Conservation (phyloP, 2,113 vertebrate genomes). For the Aythya baeri region DNA sequence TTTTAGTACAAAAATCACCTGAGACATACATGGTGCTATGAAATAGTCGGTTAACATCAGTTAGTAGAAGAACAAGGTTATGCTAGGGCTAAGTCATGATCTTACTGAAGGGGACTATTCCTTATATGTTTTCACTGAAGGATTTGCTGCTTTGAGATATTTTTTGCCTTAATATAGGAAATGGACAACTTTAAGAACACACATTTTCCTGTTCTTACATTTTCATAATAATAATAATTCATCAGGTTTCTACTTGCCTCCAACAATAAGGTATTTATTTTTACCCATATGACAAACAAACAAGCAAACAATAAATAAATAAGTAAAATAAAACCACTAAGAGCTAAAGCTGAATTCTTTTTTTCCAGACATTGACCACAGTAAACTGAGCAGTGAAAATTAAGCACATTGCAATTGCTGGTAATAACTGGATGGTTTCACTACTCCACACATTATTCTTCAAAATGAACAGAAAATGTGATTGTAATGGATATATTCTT, state of each 20-base stretch:
- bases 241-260: neutral
- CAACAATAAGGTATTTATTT: neutral
- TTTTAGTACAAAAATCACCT: neutral
- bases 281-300: neutral
- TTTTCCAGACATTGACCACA: conserved; percentile 28
- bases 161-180: neutral
- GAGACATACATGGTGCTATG: neutral
- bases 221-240: neutral
- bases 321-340: neutral
- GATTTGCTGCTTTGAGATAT: neutral
- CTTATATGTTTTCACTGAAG: neutral
- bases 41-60: neutral
- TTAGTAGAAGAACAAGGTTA: neutral
- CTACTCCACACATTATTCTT: neutral
- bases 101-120: neutral
- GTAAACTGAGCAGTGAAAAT: conserved; percentile 41
- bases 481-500: conserved; percentile 29
- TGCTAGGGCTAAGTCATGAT: neutral
- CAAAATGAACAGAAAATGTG: conserved; percentile 40
- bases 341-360: neutral
- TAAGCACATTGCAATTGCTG: conserved; percentile 11
- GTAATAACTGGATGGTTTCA: neutral
- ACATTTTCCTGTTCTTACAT: neutral
- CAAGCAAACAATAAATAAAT: neutral
- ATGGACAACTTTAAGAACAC: neutral